A percentile compares a stretch with the other conserved stretches of the same genome.
phyloP scores from a whole-genome alignment of 2,797 vertebrate species.

The Acanthurus tractus region DNA sequence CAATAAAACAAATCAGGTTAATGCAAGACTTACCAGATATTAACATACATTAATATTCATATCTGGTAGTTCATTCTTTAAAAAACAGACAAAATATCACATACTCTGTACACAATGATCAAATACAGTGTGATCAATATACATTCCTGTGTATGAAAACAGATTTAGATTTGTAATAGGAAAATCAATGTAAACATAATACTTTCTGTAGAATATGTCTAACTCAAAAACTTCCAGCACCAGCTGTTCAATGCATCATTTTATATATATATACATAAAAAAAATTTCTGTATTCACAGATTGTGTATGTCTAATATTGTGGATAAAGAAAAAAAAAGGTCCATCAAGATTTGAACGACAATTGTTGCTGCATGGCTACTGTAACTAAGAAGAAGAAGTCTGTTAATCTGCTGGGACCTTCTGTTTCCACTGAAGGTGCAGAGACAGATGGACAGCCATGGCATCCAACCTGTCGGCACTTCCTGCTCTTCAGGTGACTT shows the following conservation, averaged over 20 bases:
- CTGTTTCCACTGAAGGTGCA: slow-evolving; percentile 45
- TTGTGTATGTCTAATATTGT: slow-evolving; percentile 59
- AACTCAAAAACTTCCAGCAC: slow-evolving; percentile 78
- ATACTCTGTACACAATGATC: slow-evolving; percentile 85
- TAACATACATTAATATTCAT: slow-evolving; percentile 48
- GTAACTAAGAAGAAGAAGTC: slow-evolving; percentile 35
- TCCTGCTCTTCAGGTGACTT: slow-evolving; percentile 61
- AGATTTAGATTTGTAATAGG: slow-evolving; percentile 67
- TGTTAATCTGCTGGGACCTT: slow-evolving; percentile 32
- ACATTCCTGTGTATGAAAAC: slow-evolving; percentile 83
- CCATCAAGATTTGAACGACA: slow-evolving; percentile 35
- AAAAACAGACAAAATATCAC: slow-evolving; percentile 68
- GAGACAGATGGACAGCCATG: slow-evolving; percentile 53
- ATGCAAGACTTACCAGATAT: not conserved
- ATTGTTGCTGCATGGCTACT: slow-evolving; percentile 45
- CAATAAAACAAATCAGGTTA: slow-evolving; percentile 39
- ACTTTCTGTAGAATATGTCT: slow-evolving; percentile 62
- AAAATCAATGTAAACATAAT: slow-evolving; percentile 79
- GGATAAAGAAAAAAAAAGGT: slow-evolving; percentile 51
- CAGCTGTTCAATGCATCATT: slow-evolving; percentile 79
- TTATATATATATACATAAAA: slow-evolving; percentile 40
- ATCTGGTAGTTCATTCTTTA: slow-evolving; percentile 57
- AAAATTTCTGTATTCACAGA: slow-evolving; percentile 73
- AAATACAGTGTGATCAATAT: slow-evolving; percentile 86
- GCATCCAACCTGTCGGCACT: slow-evolving; percentile 60